Percentiles rank a stretch among this genome's conserved stretches.
Evolutionary conservation across 2,888 invertebrate genomes (phyloP).

Genomic region (Cataglyphis rosenhaueri): DNA sequence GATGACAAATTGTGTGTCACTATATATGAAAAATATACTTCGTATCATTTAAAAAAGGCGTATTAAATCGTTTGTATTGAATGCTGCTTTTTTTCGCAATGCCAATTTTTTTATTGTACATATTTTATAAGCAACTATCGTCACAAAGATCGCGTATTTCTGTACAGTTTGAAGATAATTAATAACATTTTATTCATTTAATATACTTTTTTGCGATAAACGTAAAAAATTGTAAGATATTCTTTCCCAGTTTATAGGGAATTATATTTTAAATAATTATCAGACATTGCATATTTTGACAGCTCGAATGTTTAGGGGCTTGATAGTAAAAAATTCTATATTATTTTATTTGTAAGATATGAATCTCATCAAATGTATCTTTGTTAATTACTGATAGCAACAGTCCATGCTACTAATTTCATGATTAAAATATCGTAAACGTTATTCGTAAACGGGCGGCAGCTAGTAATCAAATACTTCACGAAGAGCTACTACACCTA

Average conservation of each 20-base stretch:
- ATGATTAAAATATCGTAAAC: neutral
- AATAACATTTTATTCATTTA: neutral
- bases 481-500: neutral
- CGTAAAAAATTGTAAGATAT: neutral
- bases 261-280: neutral
- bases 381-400: neutral
- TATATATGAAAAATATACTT: slow-evolving; percentile 4
- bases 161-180: neutral
- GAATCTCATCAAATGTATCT: neutral
- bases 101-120: neutral
- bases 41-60: neutral
- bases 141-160: neutral
- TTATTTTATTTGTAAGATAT: neutral
- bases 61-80: neutral
- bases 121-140: neutral
- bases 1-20: slow-evolving; percentile 33
- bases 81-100: neutral
- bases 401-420: neutral
- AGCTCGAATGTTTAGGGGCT: neutral
- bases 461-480: neutral
- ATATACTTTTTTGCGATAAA: neutral
- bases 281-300: neutral
- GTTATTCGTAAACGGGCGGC: neutral
- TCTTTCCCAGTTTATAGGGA: neutral
- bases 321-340: too few species aligned